phyloP scores from a whole-genome alignment of 2,888 invertebrate genomes.

The Ophraella communa region DNA sequence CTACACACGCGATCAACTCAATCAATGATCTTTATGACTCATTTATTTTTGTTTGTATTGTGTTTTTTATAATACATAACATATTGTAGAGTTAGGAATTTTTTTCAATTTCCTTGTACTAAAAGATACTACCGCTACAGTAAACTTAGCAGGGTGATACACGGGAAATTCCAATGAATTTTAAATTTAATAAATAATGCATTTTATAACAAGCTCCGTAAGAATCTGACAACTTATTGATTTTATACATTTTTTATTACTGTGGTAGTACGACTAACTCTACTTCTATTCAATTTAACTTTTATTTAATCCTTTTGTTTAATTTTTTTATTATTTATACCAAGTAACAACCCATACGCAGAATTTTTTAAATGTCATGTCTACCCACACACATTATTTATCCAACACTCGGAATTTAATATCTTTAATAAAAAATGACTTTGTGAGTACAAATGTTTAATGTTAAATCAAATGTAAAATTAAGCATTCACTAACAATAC shows the following conservation, averaged over 20 bases:
- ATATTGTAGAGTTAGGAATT: neutral
- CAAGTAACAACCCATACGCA: no score
- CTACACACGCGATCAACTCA: constrained; percentile 9
- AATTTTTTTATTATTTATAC: no score
- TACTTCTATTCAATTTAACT: neutral
- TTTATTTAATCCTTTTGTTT: neutral
- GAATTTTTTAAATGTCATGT: neutral
- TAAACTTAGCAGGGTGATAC: neutral
- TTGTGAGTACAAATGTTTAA: no score
- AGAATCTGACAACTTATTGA: neutral
- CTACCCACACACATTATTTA: neutral
- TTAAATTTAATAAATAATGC: neutral
- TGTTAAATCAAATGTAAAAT: no score
- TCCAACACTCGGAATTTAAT: neutral
- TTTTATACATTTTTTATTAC: neutral
- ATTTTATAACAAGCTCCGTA: neutral
- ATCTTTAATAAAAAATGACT: neutral
- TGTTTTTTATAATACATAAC: neutral
- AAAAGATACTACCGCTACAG: neutral
- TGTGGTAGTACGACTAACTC: neutral
- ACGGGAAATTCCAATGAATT: neutral
- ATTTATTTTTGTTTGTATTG: constrained; percentile 14
- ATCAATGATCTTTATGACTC: constrained; percentile 20
- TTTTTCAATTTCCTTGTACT: neutral
- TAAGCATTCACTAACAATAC: no score